These are phyloP conservation scores for Uloborus plumipes DNA, from an alignment of 2,888 invertebrate species.

Conservation along the genomic window DNA sequence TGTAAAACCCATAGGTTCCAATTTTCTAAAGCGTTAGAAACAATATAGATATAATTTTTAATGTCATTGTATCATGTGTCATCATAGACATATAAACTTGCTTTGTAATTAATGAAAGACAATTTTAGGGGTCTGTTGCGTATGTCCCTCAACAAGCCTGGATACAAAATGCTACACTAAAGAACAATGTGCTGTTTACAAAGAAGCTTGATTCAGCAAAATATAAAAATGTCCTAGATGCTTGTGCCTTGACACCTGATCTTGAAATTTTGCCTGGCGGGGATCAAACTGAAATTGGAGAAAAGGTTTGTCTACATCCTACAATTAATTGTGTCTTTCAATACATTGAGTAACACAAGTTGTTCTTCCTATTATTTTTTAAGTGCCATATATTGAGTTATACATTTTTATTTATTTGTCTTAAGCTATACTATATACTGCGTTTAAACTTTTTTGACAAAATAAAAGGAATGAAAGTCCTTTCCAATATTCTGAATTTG, in stretches of 20 bases:
- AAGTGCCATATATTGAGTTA: too few relatives aligned
- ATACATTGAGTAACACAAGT: background rate
- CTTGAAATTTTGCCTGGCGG: conserved; percentile 95
- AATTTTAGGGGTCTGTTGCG: conserved; percentile 76
- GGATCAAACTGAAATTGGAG: conserved; percentile 97
- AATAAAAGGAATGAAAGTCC: too few relatives aligned
- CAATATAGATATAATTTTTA: too few relatives aligned
- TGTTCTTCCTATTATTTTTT: too few relatives aligned
- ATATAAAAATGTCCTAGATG: conserved; percentile 86
- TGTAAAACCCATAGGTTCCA: too few relatives aligned
- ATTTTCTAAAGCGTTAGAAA: too few relatives aligned
- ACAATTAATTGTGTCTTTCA: conserved; percentile 50
- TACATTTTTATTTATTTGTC: too few relatives aligned
- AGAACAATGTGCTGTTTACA: conserved; percentile 94
- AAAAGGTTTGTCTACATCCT: conserved; percentile 78
- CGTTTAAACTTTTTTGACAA: too few relatives aligned
- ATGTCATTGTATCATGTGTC: too few relatives aligned
- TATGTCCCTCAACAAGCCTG: conserved; percentile 96
- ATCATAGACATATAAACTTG: too few relatives aligned
- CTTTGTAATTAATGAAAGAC: background rate
- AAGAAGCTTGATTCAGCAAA: conserved; percentile 78
- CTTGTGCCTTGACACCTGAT: conserved; percentile 92
- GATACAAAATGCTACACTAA: conserved; percentile 96
- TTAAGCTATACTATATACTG: too few relatives aligned
- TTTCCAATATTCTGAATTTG: too few relatives aligned